Evolutionary conservation across 2,113 vertebrate species (phyloP).

Genomic region (Forbesichthys agassizii): DNA sequence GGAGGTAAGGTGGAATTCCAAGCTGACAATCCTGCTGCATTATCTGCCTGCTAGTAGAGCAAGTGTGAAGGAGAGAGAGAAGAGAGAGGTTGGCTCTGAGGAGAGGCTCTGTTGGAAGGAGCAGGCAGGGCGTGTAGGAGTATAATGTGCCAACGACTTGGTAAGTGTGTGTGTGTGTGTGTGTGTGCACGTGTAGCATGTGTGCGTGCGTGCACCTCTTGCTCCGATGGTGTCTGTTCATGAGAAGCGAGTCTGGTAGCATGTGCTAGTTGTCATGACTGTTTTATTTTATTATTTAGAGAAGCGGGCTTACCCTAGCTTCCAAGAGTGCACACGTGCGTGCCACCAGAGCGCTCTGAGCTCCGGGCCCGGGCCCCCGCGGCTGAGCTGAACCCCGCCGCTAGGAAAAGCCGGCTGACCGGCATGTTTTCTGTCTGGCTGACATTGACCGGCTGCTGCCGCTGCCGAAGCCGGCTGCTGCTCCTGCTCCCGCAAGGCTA

Average conservation of each 20-base stretch:
- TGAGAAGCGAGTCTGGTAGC: conserved; percentile 4
- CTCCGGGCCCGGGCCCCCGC: conserved; percentile 8
- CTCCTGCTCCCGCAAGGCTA: conserved; percentile 4
- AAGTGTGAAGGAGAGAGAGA: conserved; percentile 48
- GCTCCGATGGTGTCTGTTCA: conserved; percentile 25
- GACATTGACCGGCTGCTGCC: conserved; percentile 23
- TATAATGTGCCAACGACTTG: conserved; percentile 37
- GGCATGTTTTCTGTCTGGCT: conserved; percentile 36
- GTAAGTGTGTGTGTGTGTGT: conserved; percentile 38
- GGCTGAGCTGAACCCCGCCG: conserved; percentile 12
- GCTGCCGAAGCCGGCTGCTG: not conserved
- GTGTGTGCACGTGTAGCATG: not conserved
- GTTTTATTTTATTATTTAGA: conserved; percentile 4
- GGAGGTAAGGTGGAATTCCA: conserved; percentile 73
- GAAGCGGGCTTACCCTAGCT: conserved; percentile 29
- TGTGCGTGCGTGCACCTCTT: not conserved
- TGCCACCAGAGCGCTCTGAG: not conserved
- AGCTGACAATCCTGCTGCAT: conserved; percentile 81
- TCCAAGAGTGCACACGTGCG: not conserved
- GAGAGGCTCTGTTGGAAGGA: conserved; percentile 53
- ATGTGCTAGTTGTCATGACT: not conserved
- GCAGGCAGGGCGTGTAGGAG: conserved; percentile 31
- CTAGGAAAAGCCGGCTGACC: conserved; percentile 16
- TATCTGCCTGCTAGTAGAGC: conserved; percentile 75
- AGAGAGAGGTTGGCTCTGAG: conserved; percentile 37